Evolutionary conservation across 2,113 vertebrate genomes (phyloP).

Genomic region (Gallinago undulata): DNA sequence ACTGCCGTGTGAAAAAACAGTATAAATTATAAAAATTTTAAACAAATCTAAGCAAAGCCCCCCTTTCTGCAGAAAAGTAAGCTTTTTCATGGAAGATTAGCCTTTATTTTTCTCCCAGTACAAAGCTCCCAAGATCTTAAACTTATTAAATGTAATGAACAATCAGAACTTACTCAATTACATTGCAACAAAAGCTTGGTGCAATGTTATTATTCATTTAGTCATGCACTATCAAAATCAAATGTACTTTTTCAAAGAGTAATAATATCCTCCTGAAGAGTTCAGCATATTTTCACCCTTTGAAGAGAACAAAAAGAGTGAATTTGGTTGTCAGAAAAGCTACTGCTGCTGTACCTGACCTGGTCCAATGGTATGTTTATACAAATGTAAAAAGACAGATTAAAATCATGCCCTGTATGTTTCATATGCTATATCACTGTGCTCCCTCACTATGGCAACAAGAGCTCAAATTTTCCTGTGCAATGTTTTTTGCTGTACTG

Average conservation of each 20-base stretch:
- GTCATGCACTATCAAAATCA: neutral
- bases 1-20: accelerated
- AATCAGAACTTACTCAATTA: neutral
- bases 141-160: neutral
- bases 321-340: neutral
- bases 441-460: neutral
- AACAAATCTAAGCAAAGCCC: neutral
- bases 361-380: neutral
- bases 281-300: neutral
- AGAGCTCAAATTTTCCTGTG: neutral
- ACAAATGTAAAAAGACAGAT: neutral
- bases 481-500: neutral
- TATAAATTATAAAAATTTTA: neutral
- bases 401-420: neutral
- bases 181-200: neutral
- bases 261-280: neutral
- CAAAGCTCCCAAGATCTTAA: neutral
- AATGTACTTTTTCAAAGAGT: neutral
- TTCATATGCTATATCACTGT: neutral
- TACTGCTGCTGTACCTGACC: neutral
- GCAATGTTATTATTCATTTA: neutral
- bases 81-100: neutral
- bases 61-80: neutral
- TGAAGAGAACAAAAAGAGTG: neutral
- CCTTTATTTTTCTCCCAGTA: neutral